phyloP scores from a whole-genome alignment of 2,797 vertebrate genomes.

The Sebastes trivittatus region DNA sequence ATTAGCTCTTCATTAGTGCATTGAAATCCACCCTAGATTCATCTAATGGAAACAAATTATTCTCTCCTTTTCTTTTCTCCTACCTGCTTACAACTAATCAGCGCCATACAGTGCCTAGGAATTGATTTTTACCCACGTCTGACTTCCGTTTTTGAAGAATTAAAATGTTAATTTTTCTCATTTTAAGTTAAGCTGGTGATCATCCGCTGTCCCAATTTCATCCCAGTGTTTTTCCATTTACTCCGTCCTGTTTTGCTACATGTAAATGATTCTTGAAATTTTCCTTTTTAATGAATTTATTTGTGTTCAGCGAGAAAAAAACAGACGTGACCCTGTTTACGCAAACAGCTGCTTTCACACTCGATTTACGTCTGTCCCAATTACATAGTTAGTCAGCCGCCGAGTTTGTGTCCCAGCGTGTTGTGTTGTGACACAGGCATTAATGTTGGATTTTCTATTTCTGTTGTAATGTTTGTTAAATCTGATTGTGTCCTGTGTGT shows the following conservation, averaged over 20 bases:
- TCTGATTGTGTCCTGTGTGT: constrained; percentile 43
- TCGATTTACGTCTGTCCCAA: constrained; percentile 61
- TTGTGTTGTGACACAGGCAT: constrained; percentile 53
- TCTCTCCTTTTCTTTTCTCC: constrained; percentile 20
- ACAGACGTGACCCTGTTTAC: constrained; percentile 67
- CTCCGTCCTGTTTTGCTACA: constrained; percentile 21
- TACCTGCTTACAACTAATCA: constrained; percentile 37
- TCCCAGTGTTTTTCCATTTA: constrained; percentile 32
- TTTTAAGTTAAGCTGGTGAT: constrained; percentile 4
- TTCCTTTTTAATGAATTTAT: constrained; percentile 32
- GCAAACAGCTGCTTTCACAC: constrained; percentile 61
- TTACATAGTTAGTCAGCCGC: constrained; percentile 55
- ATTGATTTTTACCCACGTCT: constrained; percentile 32
- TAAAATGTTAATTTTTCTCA: constrained; percentile 31
- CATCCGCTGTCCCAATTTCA: constrained; percentile 19
- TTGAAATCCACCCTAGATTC: constrained; percentile 47
- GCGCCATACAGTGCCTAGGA: constrained; percentile 1
- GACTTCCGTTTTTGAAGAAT: constrained; percentile 37
- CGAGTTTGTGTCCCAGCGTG: constrained; percentile 42
- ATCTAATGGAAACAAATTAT: constrained; percentile 58
- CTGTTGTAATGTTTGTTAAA: constrained; percentile 51
- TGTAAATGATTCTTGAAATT: constrained; percentile 49
- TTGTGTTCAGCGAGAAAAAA: constrained; percentile 58
- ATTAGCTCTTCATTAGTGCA: constrained; percentile 65
- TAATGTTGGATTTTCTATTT: constrained; percentile 60